Base-by-base conservation (phyloP, 2,113 vertebrate species). In the Trichomycterus rosablanca region DNA sequence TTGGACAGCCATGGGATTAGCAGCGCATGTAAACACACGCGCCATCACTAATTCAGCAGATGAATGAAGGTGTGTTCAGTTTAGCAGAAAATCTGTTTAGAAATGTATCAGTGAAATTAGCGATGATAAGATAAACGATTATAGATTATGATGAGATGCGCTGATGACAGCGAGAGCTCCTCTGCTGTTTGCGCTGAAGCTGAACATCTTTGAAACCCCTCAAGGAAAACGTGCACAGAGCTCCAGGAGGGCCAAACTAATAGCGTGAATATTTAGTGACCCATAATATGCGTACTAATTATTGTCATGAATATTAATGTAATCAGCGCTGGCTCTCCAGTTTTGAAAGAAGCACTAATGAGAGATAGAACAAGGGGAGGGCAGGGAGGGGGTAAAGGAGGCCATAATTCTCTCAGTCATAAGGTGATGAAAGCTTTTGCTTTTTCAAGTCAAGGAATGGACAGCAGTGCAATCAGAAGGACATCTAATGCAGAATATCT, bases 191-290 rank as follows among this genome's bases (percentile, higher is more conserved):
- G 42, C n/a, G 15, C 40, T 20, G 22, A 58, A 32, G n/a, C 55
- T 30, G 37, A 66, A 44, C 62, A 71, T 40, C 60, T 19, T 52
- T 67, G 24, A 59, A 61, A 18, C 37, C 69, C 57, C 62, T 23
- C 20, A 15, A 57, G 58, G 63, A 63, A 62, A 49, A 30, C 83
- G 86, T 84, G 80, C 88, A 46, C 67, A 59, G 20, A 37, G 89
- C 84, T 86, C 87, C 90, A 93, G 90, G 89, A 92, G 89, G 92
- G 83, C 89, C 90, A 85, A 91, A 92, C 91, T 95, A 93, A 95
- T 93, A 93, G 89, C 92, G 95, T 97, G 95, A 95, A 96, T 97
- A 96, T 95, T 96, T 93, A 97, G 93, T 91, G 92, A 95, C 92
- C 92, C 93, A 89, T 93, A 90, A 92, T 93, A 76, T 72, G 70